Base-by-base conservation (phyloP, 1,140 invertebrate genomes). In the Muscidifurax raptorellus region DNA sequence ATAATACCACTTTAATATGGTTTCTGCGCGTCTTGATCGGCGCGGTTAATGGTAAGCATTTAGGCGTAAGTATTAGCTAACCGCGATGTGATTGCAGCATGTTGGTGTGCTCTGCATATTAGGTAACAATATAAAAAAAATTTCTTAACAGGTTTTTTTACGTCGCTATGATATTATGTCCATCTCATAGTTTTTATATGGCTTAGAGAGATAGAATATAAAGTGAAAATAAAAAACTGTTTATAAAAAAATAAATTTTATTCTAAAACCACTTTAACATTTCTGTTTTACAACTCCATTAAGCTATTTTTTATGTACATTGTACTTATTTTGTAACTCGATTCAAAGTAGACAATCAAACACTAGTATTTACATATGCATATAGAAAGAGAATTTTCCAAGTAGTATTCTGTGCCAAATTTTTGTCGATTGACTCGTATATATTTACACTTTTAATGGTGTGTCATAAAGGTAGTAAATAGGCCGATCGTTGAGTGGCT, bases 401-500 rank as follows among this genome's bases (percentile, higher is more conserved):
- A 40, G 36, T 40, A 40, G 18, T n/a, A 18, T 52, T 22, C 18
- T 52, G 47, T 22, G 52, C 22, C 6, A 59, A 59, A 59, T 18
- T 59, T 59, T 59, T 59, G 22, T 22, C 6, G 1, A 59, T 59
- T 1, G 18, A n/a, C n/a, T n/a, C n/a, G n/a, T n/a, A 0, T 59
- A 27, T 27, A 69, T 30, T 69, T 69, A 28, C 25, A 28, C 67
- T n/a, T 30, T 27, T 13, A 69, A 18, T 69, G 67, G 67, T 69
- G 67, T 28, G 9, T 82, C 72, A 28, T 44, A n/a, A 18, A 59
- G 75, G 77, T 77, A 81, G 2, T n/a, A 32, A 27, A 82, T 71
- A 10, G 15, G 0, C 64, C 84, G 15, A 86, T 95, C 94, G 40
- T 96, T 94, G 0, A 96, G 91, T 0, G 95, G 94, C 88, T 96